Base-by-base conservation (phyloP, 2,113 vertebrate species). In the Siphamia tubifer region DNA sequence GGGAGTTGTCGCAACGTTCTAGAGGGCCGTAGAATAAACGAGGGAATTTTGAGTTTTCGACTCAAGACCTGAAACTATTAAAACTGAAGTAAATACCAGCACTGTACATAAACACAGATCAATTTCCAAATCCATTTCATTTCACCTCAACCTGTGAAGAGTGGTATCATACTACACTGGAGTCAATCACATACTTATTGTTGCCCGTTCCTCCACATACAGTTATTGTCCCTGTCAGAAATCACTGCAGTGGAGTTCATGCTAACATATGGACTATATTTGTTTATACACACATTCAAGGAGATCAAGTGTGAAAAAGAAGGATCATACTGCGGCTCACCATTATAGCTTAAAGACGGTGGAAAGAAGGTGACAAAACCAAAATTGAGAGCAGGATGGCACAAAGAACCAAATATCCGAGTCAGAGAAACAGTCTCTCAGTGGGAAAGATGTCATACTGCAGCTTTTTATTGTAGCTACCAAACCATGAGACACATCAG, bases 91-190 rank as follows among this genome's bases (percentile, higher is more conserved):
- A n/a, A n/a, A n/a, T n/a, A n/a, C n/a, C n/a, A n/a, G n/a, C n/a
- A n/a, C n/a, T n/a, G n/a, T n/a, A n/a, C n/a, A n/a, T n/a, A n/a
- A n/a, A 34, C 31, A 11, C 31, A 34, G 31, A 1, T 34, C 31
- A 11, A 3, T 34, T 27, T 24, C 43, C 17, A 48, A 20, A 53
- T 25, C 51, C 16, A 19, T 2, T 8, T 54, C 34, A 12, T 19
- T 40, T 21, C 17, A 27, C 30, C 30, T 32, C 9, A 4, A 16
- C 25, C 32, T 49, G 45, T 73, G 53, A 58, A 68, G 27, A 23
- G 31, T 79, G 62, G 83, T 77, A 75, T 83, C 81, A 77, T 68
- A 55, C 51, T 53, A 54, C 13, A 34, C 36, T 43, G 30, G 52
- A 57, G 42, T 72, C 72, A 81, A 79, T 82, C 27, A 54, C 38